A percentile compares a stretch with the other conserved stretches of the same genome.
Evolutionary conservation across 2,113 vertebrate genomes (phyloP).

Genomic region (Cnemophilus loriae): DNA sequence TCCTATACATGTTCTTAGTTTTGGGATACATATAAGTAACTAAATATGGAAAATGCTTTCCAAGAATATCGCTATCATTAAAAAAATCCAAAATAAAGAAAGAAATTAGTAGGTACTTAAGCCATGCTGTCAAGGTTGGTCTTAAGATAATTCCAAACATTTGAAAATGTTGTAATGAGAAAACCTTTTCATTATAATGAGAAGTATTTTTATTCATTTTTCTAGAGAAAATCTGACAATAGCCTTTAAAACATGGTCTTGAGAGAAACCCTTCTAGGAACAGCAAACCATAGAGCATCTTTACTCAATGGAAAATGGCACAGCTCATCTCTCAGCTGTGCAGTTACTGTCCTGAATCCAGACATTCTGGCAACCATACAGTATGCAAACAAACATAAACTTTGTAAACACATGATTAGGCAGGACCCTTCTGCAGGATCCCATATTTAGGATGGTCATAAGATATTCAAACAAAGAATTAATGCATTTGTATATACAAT

Average conservation of each 20-base stretch:
- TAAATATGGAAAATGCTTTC: not conserved
- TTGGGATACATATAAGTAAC: not conserved
- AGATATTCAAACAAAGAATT: constrained; percentile 58
- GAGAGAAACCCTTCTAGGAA: not conserved
- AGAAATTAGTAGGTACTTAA: not conserved
- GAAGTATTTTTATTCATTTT: not conserved
- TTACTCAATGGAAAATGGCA: not conserved
- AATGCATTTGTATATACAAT: constrained; percentile 27
- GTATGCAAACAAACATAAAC: constrained; percentile 44
- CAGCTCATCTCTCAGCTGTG: not conserved
- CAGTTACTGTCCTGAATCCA: not conserved
- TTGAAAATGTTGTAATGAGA: not conserved
- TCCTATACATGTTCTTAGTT: not conserved
- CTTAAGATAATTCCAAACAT: not conserved
- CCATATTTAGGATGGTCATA: constrained; percentile 19
- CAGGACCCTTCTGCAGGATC: not conserved
- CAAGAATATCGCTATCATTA: not conserved
- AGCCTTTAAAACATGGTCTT: not conserved
- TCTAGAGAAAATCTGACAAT: not conserved
- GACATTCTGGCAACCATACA: constrained; percentile 36
- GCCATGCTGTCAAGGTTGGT: not conserved
- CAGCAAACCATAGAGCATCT: not conserved
- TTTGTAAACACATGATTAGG: constrained; percentile 55
- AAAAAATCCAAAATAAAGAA: not conserved
- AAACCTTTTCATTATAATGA: not conserved